phyloP scores from a whole-genome alignment of 2,113 vertebrate species.

The Hydropotes inermis region DNA sequence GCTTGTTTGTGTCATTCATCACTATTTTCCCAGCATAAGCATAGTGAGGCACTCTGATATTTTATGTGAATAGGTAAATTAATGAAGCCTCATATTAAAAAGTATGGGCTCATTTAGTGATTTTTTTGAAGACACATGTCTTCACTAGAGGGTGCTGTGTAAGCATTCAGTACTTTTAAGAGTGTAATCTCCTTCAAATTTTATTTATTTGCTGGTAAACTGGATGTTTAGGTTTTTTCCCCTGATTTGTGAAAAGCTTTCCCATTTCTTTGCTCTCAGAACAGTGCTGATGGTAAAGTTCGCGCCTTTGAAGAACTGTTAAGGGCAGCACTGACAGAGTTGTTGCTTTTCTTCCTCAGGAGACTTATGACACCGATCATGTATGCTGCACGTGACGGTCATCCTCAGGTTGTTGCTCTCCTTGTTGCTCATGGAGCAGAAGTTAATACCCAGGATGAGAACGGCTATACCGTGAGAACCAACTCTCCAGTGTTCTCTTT shows the following conservation, averaged over 20 bases:
- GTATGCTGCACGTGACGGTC: conserved; percentile 88
- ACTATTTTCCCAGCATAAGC: background rate
- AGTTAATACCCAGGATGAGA: conserved; percentile 86
- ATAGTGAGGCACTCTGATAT: background rate
- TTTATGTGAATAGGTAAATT: background rate
- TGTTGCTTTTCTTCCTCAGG: conserved; percentile 73
- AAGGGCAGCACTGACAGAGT: background rate
- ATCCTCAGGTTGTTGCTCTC: conserved; percentile 86
- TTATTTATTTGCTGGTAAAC: background rate
- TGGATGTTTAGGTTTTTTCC: conserved; percentile 15
- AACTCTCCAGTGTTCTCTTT: background rate
- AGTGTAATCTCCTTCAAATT: background rate
- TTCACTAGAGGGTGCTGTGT: conserved; percentile 52
- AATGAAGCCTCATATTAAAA: background rate
- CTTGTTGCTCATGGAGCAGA: conserved; percentile 89
- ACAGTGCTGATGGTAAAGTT: background rate
- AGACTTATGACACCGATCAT: conserved; percentile 90
- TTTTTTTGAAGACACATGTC: background rate
- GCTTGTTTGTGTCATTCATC: background rate
- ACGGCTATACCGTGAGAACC: conserved; percentile 89
- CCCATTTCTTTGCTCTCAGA: conserved; percentile 19
- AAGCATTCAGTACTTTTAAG: conserved; percentile 16
- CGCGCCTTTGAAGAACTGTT: background rate
- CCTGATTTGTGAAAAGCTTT: background rate
- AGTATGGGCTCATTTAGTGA: background rate